phyloP scores from a whole-genome alignment of 2,888 invertebrate species.

The Ichneumoninae sp. region DNA sequence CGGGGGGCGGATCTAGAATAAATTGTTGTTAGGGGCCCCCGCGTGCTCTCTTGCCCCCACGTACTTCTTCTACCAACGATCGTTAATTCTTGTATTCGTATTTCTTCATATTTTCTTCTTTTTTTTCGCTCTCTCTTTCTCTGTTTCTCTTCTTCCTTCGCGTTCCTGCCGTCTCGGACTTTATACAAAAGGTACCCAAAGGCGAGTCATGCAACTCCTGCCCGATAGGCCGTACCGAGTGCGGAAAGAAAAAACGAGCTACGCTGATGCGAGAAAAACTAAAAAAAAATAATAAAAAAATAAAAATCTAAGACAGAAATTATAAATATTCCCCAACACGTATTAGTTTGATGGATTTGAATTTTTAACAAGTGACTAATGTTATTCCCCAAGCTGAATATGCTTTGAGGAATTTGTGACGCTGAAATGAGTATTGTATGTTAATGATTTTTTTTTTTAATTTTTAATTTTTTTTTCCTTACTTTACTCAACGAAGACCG shows the following conservation, averaged over 20 bases:
- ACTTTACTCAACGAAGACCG: slow-evolving; percentile 19
- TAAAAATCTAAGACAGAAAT: slow-evolving; percentile 27
- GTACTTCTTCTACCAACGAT: slow-evolving; percentile 49
- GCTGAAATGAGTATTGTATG: slow-evolving; percentile 61
- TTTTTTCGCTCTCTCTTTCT: slow-evolving; percentile 17
- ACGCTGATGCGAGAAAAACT: slow-evolving; percentile 13
- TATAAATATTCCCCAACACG: slow-evolving; percentile 52
- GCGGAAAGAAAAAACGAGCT: slow-evolving; percentile 1
- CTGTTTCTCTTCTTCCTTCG: slow-evolving; percentile 25
- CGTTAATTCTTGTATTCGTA: slow-evolving; percentile 66
- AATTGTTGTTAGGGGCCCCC: slow-evolving; percentile 69
- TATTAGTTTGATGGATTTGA: slow-evolving; percentile 55
- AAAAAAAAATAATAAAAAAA: not conserved
- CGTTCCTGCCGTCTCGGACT: slow-evolving; percentile 31
- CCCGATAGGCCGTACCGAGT: slow-evolving; percentile 41
- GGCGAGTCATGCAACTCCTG: slow-evolving; percentile 47
- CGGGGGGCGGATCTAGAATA: slow-evolving; percentile 68
- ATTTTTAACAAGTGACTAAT: slow-evolving; percentile 52
- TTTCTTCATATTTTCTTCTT: slow-evolving; percentile 43
- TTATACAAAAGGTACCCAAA: slow-evolving; percentile 48
- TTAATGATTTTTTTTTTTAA: slow-evolving; percentile 49
- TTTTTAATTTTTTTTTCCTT: not conserved
- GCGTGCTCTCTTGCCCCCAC: slow-evolving; percentile 52
- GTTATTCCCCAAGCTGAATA: slow-evolving; percentile 59
- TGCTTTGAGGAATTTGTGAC: slow-evolving; percentile 65